These are phyloP conservation scores for Gymnoscopelus braueri DNA, from an alignment of 2,797 vertebrate genomes.

Conservation along the genomic window DNA sequence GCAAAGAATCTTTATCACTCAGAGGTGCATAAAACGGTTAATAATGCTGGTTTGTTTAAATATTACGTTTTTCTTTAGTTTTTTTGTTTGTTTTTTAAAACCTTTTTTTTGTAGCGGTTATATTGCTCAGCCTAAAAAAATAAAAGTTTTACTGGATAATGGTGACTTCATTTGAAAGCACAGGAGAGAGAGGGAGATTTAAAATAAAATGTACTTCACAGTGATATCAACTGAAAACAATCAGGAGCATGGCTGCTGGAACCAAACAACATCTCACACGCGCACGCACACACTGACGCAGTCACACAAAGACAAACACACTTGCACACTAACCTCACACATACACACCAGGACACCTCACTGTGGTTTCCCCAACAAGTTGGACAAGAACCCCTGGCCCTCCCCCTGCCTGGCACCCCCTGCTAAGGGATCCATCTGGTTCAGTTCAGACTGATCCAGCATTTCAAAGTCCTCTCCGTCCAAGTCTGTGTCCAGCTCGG, in stretches of 20 bases:
- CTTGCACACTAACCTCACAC: conserved; percentile 25
- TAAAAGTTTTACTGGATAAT: conserved; percentile 52
- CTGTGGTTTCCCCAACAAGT: conserved; percentile 83
- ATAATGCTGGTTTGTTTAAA: conserved; percentile 68
- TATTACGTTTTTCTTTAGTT: no score
- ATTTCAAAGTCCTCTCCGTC: conserved; percentile 98
- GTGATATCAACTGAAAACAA: conserved; percentile 77
- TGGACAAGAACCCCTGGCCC: conserved; percentile 82
- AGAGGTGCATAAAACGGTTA: conserved; percentile 35
- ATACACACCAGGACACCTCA: conserved; percentile 47
- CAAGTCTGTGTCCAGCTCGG: conserved; percentile 90
- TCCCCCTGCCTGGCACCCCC: conserved; percentile 73
- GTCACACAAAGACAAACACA: conserved; percentile 27
- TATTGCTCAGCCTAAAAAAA: conserved; percentile 83
- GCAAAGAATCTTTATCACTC: neutral
- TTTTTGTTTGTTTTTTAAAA: conserved; percentile 14
- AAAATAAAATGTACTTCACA: conserved; percentile 78
- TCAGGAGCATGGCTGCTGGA: conserved; percentile 64
- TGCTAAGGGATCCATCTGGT: conserved; percentile 89
- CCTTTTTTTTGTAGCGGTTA: conserved; percentile 23
- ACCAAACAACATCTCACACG: conserved; percentile 52
- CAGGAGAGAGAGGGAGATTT: conserved; percentile 39
- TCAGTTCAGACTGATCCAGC: conserved; percentile 97
- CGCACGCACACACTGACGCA: conserved; percentile 16
- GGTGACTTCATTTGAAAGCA: conserved; percentile 28